These are phyloP conservation scores for Lepisosteus osseus DNA, from an alignment of 2,113 vertebrate genomes.

Conservation along the genomic window DNA sequence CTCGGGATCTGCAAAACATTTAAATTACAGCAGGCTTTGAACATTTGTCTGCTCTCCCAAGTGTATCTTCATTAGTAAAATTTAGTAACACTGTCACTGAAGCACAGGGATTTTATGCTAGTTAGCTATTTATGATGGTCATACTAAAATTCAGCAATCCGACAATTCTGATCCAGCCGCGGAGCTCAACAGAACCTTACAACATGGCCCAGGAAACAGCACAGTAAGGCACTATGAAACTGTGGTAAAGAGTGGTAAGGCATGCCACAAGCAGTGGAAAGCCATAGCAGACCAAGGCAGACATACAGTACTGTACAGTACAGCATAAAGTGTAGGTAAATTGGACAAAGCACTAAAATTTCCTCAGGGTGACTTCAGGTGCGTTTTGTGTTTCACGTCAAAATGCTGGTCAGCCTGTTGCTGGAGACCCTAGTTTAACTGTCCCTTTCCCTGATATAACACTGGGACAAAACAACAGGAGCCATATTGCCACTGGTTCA, in stretches of 20 bases:
- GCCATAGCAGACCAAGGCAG: not conserved
- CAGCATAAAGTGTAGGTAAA: not conserved
- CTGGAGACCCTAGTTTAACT: conserved; percentile 44
- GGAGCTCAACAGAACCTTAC: no score
- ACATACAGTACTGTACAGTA: not conserved
- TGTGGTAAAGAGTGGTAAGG: not conserved
- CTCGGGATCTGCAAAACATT: no score
- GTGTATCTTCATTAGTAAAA: no score
- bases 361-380: not conserved
- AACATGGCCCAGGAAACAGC: not conserved
- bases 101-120: no score
- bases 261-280: not conserved
- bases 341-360: conserved; percentile 6
- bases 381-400: conserved; percentile 29
- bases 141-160: no score
- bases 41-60: no score
- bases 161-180: no score
- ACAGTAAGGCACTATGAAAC: not conserved
- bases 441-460: conserved; percentile 31
- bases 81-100: no score
- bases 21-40: no score
- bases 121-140: no score
- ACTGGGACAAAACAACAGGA: conserved; percentile 44
- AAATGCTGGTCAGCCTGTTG: conserved; percentile 28
- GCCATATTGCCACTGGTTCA: conserved; percentile 29